A percentile compares a stretch with the other conserved stretches of the same genome.
Evolutionary conservation across 2,797 vertebrate genomes (phyloP).

Genomic region (Intellagama lesueurii): DNA sequence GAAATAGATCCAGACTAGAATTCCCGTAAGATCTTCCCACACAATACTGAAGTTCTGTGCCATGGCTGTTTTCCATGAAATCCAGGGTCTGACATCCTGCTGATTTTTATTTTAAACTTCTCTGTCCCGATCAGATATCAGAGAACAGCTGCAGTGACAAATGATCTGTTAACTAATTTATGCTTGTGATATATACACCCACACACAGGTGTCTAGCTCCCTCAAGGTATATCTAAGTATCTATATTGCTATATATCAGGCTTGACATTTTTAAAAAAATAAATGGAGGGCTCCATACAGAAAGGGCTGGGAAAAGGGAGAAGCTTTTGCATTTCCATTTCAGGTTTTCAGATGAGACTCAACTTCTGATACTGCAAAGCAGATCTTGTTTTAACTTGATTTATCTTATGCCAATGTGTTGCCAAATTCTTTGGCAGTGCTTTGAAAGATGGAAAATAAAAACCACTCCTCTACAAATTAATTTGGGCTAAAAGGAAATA

Average conservation of each 20-base stretch:
- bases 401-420: constrained; percentile 1
- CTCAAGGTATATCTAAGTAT: constrained; percentile 9
- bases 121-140: constrained; percentile 26
- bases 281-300: constrained; percentile 25
- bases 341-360: constrained; percentile 15
- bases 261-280: neutral
- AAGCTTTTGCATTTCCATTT: constrained; percentile 33
- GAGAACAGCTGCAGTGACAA: constrained; percentile 48
- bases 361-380: constrained; percentile 7
- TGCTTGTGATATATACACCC: constrained; percentile 36
- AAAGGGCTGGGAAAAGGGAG: neutral
- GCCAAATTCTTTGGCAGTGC: neutral
- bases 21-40: neutral
- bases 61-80: constrained; percentile 18
- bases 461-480: neutral
- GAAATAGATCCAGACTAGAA: constrained; percentile 10
- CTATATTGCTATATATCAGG: constrained; percentile 14
- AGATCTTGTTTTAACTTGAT: constrained; percentile 32
- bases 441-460: constrained; percentile 1
- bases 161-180: constrained; percentile 42
- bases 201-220: constrained; percentile 41
- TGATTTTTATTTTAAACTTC: constrained; percentile 30
- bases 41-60: neutral
- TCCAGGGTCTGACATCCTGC: constrained; percentile 6
- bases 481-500: neutral